Percentiles rank a stretch among this genome's conserved stretches.
Evolutionary conservation across 2,888 invertebrate genomes (phyloP).

Genomic region (Eilema depressum): DNA sequence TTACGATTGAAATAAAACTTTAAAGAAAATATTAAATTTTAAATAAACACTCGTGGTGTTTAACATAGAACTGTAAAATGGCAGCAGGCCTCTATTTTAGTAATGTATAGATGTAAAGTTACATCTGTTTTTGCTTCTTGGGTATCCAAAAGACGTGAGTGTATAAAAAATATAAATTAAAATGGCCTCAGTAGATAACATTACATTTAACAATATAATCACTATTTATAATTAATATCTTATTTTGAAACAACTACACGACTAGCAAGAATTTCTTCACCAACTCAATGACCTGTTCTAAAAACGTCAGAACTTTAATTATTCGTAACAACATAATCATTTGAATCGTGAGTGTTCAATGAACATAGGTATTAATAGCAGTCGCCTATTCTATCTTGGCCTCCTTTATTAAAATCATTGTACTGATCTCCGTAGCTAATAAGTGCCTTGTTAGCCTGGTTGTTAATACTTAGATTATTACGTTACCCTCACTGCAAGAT

Average conservation of each 20-base stretch:
- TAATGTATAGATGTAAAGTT: no score
- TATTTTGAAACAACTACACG: constrained; percentile 26
- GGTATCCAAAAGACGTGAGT: not conserved
- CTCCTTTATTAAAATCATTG: constrained; percentile 40
- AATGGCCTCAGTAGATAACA: not conserved
- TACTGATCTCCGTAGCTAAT: constrained; percentile 34
- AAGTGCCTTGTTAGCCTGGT: constrained; percentile 73
- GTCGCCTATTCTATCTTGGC: constrained; percentile 62
- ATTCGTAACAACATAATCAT: constrained; percentile 84
- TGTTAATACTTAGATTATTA: constrained; percentile 79
- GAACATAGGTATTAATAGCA: constrained; percentile 72
- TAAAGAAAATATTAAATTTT: no score
- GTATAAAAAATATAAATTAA: not conserved
- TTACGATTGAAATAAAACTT: no score
- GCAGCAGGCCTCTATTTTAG: no score
- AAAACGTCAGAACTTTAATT: constrained; percentile 83
- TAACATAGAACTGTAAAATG: no score
- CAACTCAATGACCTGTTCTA: constrained; percentile 65
- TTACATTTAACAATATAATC: constrained; percentile 21
- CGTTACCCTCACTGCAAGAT: constrained; percentile 79
- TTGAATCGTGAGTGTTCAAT: constrained; percentile 80
- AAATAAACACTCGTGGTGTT: no score
- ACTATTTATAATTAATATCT: constrained; percentile 36
- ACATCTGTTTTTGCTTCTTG: not conserved
- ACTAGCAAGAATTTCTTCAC: constrained; percentile 25